Base-by-base conservation (phyloP, 1,140 invertebrate species). In the Procambarus virginalis region DNA sequence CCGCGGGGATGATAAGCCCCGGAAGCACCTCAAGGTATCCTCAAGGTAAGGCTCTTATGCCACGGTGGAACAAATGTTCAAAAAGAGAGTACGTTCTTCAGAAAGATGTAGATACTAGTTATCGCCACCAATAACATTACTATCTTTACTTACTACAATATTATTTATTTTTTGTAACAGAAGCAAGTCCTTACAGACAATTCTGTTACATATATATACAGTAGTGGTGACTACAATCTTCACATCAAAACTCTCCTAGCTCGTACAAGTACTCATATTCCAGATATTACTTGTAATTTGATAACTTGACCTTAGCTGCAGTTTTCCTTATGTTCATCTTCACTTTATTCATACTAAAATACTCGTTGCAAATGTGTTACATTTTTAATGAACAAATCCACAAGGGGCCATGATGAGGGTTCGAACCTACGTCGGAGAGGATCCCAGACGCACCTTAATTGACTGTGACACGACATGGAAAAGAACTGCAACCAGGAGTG, bases 211-310 rank as follows among this genome's bases (percentile, higher is more conserved):
- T 64, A 55, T 68, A 20, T 68, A 68, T 68, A 20, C n/a, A 73
- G 14, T 34, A 17, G 64, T 17, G 17, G 17, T 17, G 12, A 4
- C 17, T 68, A 20, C 64, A 17, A 17, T 22, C 22, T 34, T 22
- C 68, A 73, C 68, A 73, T 73, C 68, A 73, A 73, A 73, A 73
- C 68, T 73, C 6, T 6, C 68, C 68, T 73, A 73, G 68, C 6
- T 17, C 17, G 5, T 9, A 73, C n/a, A 73, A n/a, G 68, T 34
- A 2, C 8, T 73, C 68, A 73, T 34, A 1, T 73, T 6, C 6
- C 6, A 73, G 68, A 34, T 73, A 17, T 20, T 64, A 20, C 60
- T 64, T 14, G 12, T 64, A 14, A 20, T 64, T 64, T 17, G 17
- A 64, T 14, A 64, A 58, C 17, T 64, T 20, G 60, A 3, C 14